phyloP scores from a whole-genome alignment of 2,888 invertebrate species.

The Lordiphosa andalusiaca region DNA sequence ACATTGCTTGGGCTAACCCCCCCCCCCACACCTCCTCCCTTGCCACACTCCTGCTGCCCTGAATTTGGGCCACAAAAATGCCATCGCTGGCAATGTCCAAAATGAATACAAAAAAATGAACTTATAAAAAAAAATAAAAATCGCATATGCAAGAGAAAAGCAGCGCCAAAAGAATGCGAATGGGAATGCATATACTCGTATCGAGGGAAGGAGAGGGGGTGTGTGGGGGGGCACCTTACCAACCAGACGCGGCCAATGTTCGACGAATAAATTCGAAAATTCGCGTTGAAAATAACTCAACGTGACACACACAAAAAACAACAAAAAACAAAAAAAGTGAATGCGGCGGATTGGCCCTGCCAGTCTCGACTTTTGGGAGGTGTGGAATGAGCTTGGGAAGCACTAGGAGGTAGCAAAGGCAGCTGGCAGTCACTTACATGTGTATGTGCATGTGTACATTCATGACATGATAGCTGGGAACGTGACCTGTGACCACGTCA shows the following conservation, averaged over 20 bases:
- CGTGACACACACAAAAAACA: conserved; percentile 48
- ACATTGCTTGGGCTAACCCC: conserved; percentile 39
- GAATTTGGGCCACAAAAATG: conserved; percentile 75
- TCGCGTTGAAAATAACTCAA: conserved; percentile 67
- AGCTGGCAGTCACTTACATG: not conserved
- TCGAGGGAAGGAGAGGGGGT: conserved; percentile 29
- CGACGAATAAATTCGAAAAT: conserved; percentile 61
- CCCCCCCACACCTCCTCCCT: not conserved
- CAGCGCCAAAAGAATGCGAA: conserved; percentile 50
- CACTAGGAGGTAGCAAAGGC: no score
- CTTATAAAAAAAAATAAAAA: conserved; percentile 29
- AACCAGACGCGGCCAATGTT: conserved; percentile 50
- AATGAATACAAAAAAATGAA: conserved; percentile 43
- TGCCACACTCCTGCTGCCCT: conserved; percentile 27
- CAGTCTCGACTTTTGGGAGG: no score
- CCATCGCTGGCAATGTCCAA: conserved; percentile 69
- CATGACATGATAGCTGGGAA: not conserved
- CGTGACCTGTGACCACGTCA: conserved; percentile 17
- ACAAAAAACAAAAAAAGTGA: conserved; percentile 35
- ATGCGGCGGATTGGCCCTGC: conserved; percentile 25
- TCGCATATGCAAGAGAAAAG: conserved; percentile 32
- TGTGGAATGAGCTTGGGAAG: not conserved
- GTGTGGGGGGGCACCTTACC: not conserved
- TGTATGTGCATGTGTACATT: not conserved
- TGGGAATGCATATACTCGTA: conserved; percentile 43